A percentile compares a stretch with the other conserved stretches of the same genome.
These are phyloP conservation scores for Pseudachorutes palmiensis DNA, from an alignment of 1,140 invertebrate genomes.

Conservation along the genomic window DNA sequence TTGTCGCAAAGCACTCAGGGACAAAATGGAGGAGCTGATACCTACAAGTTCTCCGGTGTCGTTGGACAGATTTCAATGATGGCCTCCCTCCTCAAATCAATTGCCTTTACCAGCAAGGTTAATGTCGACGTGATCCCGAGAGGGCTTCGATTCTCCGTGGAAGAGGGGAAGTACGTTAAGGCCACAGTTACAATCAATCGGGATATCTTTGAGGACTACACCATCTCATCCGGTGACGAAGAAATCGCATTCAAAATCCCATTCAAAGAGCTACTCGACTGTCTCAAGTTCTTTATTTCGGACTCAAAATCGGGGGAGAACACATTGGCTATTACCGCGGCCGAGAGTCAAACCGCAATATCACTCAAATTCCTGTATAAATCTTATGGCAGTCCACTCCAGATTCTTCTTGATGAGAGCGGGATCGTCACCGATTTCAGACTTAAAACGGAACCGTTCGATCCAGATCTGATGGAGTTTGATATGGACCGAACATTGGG, in stretches of 20 bases:
- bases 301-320: no score
- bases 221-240: background rate
- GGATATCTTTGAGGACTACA: background rate
- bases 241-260: background rate
- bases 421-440: conserved; percentile 1
- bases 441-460: background rate
- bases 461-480: background rate
- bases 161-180: background rate
- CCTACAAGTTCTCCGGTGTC: background rate
- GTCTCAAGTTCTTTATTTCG: background rate
- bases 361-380: no score
- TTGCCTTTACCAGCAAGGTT: background rate
- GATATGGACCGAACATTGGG: background rate
- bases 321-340: no score
- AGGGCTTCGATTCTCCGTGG: background rate
- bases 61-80: background rate
- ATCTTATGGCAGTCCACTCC: background rate
- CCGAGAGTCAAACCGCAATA: no score
- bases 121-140: background rate
- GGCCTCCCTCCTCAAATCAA: background rate
- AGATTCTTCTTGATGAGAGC: background rate
- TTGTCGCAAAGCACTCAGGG: no score
- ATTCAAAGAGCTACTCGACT: background rate
- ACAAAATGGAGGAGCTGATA: no score
- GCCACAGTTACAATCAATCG: background rate